Evolutionary conservation across 1,140 invertebrate genomes (phyloP).

Genomic region (Drosophila sulfurigaster): DNA sequence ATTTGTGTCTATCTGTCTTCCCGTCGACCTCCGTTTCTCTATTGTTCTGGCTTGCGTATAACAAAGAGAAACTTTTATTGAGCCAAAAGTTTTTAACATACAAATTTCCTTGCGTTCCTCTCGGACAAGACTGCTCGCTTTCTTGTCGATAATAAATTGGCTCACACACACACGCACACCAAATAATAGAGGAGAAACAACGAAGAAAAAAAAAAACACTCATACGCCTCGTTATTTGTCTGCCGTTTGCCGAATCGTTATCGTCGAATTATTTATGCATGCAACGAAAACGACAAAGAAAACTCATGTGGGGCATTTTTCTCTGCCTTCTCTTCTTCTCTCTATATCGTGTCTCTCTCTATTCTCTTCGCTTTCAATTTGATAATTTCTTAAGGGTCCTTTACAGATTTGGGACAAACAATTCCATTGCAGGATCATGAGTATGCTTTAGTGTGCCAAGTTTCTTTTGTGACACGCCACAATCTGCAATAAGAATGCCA

Average conservation of each 20-base stretch:
- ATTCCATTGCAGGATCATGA: slow-evolving; percentile 17
- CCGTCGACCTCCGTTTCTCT: slow-evolving; percentile 21
- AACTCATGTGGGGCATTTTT: slow-evolving; percentile 31
- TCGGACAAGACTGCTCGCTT: slow-evolving; percentile 36
- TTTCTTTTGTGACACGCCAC: slow-evolving; percentile 29
- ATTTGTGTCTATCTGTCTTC: not conserved
- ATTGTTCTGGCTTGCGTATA: slow-evolving; percentile 71
- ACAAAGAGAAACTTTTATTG: slow-evolving; percentile 81
- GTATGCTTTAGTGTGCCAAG: slow-evolving; percentile 18
- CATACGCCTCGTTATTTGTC: slow-evolving; percentile 53
- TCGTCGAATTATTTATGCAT: slow-evolving; percentile 79
- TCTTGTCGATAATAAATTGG: slow-evolving; percentile 79
- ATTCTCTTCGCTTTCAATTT: slow-evolving; percentile 48
- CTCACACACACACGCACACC: slow-evolving; percentile 31
- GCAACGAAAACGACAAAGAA: slow-evolving; percentile 55
- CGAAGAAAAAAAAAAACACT: slow-evolving; percentile 24
- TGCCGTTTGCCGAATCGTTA: slow-evolving; percentile 66
- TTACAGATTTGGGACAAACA: slow-evolving; percentile 21
- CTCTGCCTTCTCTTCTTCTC: not conserved
- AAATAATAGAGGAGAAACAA: slow-evolving; percentile 18
- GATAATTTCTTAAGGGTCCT: slow-evolving; percentile 73
- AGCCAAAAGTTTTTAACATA: slow-evolving; percentile 78
- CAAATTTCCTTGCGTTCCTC: slow-evolving; percentile 73
- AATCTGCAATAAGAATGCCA: slow-evolving; percentile 25
- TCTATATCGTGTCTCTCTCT: not conserved